Conservation (phyloP, 2,888 invertebrate genomes). For the Acleris cristana region DNA sequence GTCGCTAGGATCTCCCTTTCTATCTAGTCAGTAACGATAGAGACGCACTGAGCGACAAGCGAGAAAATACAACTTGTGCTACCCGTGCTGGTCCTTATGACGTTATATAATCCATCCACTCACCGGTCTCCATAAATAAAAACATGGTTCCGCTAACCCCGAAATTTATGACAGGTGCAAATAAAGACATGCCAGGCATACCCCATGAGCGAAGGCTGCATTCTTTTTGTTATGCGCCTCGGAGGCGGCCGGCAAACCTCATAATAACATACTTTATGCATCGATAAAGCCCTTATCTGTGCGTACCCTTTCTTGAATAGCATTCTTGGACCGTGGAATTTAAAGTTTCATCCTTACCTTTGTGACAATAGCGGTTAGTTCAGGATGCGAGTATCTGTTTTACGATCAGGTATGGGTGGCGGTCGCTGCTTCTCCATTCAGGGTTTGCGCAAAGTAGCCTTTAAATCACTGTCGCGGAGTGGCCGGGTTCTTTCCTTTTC, state of each 20-base stretch:
- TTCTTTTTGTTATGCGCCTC: conserved; percentile 56
- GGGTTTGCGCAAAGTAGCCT: conserved; percentile 69
- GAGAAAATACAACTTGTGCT: no score
- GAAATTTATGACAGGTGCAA: conserved; percentile 70
- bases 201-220: conserved; percentile 58
- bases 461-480: conserved; percentile 50
- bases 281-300: conserved; percentile 75
- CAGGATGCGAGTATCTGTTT: conserved; percentile 61
- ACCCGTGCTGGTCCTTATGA: conserved; percentile 40
- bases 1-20: no score
- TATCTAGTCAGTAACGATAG: no score
- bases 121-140: conserved; percentile 47
- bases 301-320: conserved; percentile 75
- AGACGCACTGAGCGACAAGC: no score
- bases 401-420: conserved; percentile 69
- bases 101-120: conserved; percentile 38
- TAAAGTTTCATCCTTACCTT: conserved; percentile 58
- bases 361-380: conserved; percentile 54
- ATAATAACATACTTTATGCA: conserved; percentile 79
- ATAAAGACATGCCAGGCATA: conserved; percentile 66
- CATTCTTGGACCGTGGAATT: conserved; percentile 64
- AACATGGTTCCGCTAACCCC: conserved; percentile 46
- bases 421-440: conserved; percentile 65
- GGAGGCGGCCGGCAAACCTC: conserved; percentile 64
- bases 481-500: conserved; percentile 57